These are phyloP conservation scores for Phylloscopus collybita DNA, from an alignment of 2,797 vertebrate species.

Conservation along the genomic window DNA sequence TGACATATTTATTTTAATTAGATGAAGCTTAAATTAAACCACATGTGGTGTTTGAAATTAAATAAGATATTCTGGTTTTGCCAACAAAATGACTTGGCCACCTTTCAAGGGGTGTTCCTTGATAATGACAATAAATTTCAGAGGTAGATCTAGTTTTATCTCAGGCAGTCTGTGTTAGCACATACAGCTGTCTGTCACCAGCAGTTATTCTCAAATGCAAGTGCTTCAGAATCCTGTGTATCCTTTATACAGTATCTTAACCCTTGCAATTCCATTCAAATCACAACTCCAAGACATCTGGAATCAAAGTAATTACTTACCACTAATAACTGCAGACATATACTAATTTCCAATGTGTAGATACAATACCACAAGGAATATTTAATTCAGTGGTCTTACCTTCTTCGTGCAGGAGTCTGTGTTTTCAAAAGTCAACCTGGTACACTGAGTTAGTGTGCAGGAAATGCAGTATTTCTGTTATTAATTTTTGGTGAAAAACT, in stretches of 20 bases:
- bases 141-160: background rate
- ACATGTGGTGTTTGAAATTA: background rate
- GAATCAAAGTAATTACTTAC: background rate
- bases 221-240: background rate
- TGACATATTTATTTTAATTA: background rate
- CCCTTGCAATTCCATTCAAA: background rate
- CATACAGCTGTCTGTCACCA: background rate
- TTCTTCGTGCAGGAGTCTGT: background rate
- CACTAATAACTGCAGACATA: background rate
- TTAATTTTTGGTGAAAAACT: background rate
- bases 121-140: background rate
- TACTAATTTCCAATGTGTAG: background rate
- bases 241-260: background rate
- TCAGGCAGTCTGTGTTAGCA: background rate
- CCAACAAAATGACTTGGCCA: background rate
- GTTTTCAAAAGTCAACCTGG: background rate
- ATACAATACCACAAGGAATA: background rate
- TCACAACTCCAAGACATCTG: background rate
- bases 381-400: background rate
- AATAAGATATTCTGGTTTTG: background rate
- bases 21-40: background rate
- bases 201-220: background rate
- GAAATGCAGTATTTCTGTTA: background rate
- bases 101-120: background rate
- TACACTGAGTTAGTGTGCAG: background rate